Evolutionary conservation across 1,140 invertebrate genomes (phyloP).

Genomic region (Neodiprion virginianus): DNA sequence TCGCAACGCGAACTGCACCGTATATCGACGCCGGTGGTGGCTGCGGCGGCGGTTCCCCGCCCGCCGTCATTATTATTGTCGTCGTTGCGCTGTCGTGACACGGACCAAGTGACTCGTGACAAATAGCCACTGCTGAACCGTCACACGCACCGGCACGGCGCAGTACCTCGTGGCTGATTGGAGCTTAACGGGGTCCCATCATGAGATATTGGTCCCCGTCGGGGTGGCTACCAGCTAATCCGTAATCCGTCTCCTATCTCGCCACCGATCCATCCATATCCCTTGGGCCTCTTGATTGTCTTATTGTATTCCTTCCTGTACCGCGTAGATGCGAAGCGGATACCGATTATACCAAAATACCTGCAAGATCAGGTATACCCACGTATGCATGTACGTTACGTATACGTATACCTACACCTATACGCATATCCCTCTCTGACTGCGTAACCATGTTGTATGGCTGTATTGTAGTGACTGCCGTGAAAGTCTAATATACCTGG

Average conservation of each 20-base stretch:
- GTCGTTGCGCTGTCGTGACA: slow-evolving; percentile 23
- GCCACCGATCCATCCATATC: slow-evolving; percentile 35
- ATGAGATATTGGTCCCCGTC: slow-evolving; percentile 10
- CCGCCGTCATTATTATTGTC: not conserved
- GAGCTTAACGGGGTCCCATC: slow-evolving; percentile 28
- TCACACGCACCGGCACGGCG: not conserved
- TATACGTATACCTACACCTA: not conserved
- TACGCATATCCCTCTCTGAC: too few species aligned
- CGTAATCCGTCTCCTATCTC: slow-evolving; percentile 48
- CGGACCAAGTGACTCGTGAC: slow-evolving; percentile 35
- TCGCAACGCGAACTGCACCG: too few species aligned
- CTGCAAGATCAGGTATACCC: not conserved
- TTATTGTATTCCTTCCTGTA: slow-evolving; percentile 42
- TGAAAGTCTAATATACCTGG: not conserved
- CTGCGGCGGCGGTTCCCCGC: too few species aligned
- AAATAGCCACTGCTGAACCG: slow-evolving; percentile 32
- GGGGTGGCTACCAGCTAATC: slow-evolving; percentile 43
- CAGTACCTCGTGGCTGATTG: slow-evolving; percentile 31
- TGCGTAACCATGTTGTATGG: not conserved
- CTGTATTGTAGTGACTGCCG: not conserved
- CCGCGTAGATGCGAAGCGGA: slow-evolving; percentile 1
- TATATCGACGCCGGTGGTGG: too few species aligned
- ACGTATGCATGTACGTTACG: not conserved
- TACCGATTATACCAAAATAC: slow-evolving; percentile 5
- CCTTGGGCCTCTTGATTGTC: slow-evolving; percentile 39